Conservation (phyloP, 2,113 vertebrate species). For the Cheilinus undulatus region DNA sequence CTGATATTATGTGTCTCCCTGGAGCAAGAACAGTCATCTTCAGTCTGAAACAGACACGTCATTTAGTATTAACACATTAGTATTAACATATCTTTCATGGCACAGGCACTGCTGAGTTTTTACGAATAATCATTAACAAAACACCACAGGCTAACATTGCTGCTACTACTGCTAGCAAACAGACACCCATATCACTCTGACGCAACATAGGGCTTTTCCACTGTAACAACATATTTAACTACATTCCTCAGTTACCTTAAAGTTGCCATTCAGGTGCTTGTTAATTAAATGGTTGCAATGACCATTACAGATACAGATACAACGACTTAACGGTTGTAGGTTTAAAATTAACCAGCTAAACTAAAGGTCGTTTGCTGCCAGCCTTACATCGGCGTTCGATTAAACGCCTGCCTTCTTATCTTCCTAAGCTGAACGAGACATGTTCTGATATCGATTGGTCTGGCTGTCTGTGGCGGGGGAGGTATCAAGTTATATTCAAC, state of each 20-base stretch:
- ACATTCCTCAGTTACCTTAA: background rate
- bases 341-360: slow-evolving; percentile 7
- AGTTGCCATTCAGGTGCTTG: background rate
- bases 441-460: slow-evolving; percentile 62
- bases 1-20: slow-evolving; percentile 31
- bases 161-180: slow-evolving; percentile 28
- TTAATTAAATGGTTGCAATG: background rate
- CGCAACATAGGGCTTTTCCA: slow-evolving; percentile 34
- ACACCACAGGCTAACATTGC: background rate
- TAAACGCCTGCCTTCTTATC: slow-evolving; percentile 44
- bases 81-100: background rate
- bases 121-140: background rate
- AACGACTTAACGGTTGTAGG: background rate
- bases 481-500: slow-evolving; percentile 64
- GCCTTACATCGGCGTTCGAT: slow-evolving; percentile 47
- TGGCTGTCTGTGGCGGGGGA: slow-evolving; percentile 51
- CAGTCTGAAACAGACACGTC: slow-evolving; percentile 43
- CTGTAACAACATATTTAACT: slow-evolving; percentile 24
- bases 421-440: background rate
- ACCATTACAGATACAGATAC: background rate
- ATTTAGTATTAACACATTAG: too few species aligned
- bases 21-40: slow-evolving; percentile 67
- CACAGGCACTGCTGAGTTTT: background rate
- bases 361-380: slow-evolving; percentile 57
- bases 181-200: slow-evolving; percentile 31